These are phyloP conservation scores for Parnassius apollo DNA, from an alignment of 2,888 invertebrate species.

Conservation along the genomic window DNA sequence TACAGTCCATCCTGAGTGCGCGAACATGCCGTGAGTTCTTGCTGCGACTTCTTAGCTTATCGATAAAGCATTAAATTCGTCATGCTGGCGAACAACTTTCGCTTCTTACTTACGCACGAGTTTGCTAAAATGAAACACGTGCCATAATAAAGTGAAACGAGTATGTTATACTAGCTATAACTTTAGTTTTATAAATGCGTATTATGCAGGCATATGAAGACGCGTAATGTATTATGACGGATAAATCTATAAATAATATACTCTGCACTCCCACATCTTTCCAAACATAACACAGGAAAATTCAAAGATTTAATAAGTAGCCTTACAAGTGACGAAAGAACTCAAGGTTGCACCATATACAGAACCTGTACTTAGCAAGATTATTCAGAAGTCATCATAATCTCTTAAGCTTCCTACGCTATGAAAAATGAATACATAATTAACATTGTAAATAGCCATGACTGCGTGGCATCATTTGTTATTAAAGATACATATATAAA, in stretches of 20 bases:
- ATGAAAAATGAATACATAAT: slow-evolving; percentile 53
- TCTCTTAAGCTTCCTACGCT: slow-evolving; percentile 66
- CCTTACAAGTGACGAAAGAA: slow-evolving; percentile 66
- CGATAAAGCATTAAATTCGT: slow-evolving; percentile 44
- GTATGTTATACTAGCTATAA: slow-evolving; percentile 30
- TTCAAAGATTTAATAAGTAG: slow-evolving; percentile 72
- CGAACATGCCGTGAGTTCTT: slow-evolving; percentile 34
- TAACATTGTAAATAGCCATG: slow-evolving; percentile 36
- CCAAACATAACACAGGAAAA: slow-evolving; percentile 45
- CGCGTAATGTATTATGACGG: not conserved
- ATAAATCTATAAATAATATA: not conserved
- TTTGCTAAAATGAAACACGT: slow-evolving; percentile 25
- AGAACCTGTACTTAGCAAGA: slow-evolving; percentile 73
- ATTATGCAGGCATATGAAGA: not conserved
- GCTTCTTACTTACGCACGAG: slow-evolving; percentile 54
- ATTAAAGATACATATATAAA: too few relatives aligned
- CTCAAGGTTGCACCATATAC: slow-evolving; percentile 69
- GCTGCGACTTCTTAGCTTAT: slow-evolving; percentile 45
- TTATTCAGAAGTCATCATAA: slow-evolving; percentile 70
- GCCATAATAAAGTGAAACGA: slow-evolving; percentile 33
- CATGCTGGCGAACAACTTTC: slow-evolving; percentile 56
- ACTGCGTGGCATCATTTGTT: slow-evolving; percentile 30
- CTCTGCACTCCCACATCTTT: slow-evolving; percentile 58
- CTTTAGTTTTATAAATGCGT: slow-evolving; percentile 23
- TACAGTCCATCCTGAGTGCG: slow-evolving; percentile 31